Base-by-base conservation (phyloP, 2,113 vertebrate species). In the Verasper variegatus region DNA sequence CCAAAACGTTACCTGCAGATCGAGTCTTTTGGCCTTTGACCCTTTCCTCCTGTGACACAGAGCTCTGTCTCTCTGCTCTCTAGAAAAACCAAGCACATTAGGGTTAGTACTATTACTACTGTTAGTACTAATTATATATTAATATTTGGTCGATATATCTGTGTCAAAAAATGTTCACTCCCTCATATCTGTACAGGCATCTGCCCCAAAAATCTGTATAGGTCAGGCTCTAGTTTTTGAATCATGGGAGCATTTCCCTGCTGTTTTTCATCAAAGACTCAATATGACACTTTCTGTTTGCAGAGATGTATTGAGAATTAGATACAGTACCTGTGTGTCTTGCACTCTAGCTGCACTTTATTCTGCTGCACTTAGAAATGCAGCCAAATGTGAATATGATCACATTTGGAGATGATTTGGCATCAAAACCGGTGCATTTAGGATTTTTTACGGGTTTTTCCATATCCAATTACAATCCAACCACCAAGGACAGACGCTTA, bases 1-100 rank as follows among this genome's bases (percentile, higher is more conserved):
- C 15, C 45, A 31, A 52, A 27, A 57, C 45, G 10, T 81, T 95
- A 99, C 98, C 98, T 99, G 96, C 87, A 97, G 85, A 23, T 97
- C 88, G 54, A 97, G 93, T 73, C 95, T 93, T 91, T 97, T 98
- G 60, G 96, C 90, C 91, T 97, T 98, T 61, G 96, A 94, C 35
- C 96, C 96, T 95, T 95, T 96, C 90, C 95, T 98, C 88, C 95
- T 95, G 91, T 95, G 96, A 70, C 96, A 96, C 12, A 97, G 90
- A 7, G 94, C 92, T 89, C 96, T 95, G 81, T 99, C 97, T 92
- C 89, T 94, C 90, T 98, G 96, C 89, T 98, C 97, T 94, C 97
- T 99, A 49, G 45, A 55, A 74, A 82, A 74, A 20, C 11, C 17
- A 74, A 80, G 27, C 31, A 64, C 18, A 14, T 4, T 15, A 18